These are phyloP conservation scores for Phenganax stokvisi DNA, from an alignment of 92 coral and sea anemone species.

Conservation along the genomic window DNA sequence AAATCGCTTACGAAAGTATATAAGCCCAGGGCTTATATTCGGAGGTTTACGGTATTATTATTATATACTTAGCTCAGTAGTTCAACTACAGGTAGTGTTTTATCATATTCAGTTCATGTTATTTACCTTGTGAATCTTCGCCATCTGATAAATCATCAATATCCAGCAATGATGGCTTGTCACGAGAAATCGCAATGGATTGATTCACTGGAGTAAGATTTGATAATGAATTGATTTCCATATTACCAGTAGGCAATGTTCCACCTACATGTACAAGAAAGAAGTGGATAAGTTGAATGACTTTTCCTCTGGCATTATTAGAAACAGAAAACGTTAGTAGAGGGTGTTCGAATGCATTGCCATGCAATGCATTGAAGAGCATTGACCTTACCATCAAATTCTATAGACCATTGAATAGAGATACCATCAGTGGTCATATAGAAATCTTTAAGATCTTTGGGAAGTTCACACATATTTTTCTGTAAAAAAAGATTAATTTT, in stretches of 20 bases:
- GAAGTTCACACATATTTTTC: slow-evolving; percentile 86
- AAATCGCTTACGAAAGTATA: too few species aligned
- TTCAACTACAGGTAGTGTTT: too few species aligned
- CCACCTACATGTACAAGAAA: slow-evolving; percentile 51
- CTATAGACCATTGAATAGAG: slow-evolving; percentile 86
- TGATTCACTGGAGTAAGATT: slow-evolving; percentile 54
- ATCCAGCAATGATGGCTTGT: slow-evolving; percentile 79
- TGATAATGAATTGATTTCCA: slow-evolving; percentile 91
- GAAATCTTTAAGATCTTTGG: slow-evolving; percentile 78
- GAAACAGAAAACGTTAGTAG: too few species aligned
- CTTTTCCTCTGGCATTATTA: too few species aligned
- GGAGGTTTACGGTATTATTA: too few species aligned
- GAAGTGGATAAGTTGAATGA: neutral
- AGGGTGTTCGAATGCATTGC: too few species aligned
- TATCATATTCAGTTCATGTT: neutral
- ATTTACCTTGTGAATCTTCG: slow-evolving; percentile 64
- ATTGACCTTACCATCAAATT: slow-evolving; percentile 72
- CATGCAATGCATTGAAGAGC: neutral
- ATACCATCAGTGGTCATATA: slow-evolving; percentile 92
- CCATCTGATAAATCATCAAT: slow-evolving; percentile 64
- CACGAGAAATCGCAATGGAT: slow-evolving; percentile 53
- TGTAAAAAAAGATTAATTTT: neutral
- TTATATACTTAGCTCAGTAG: too few species aligned
- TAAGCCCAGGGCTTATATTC: too few species aligned
- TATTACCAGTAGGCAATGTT: slow-evolving; percentile 79